phyloP scores from a whole-genome alignment of 1,140 invertebrate species.

The Pseudomyrmex concolor region DNA sequence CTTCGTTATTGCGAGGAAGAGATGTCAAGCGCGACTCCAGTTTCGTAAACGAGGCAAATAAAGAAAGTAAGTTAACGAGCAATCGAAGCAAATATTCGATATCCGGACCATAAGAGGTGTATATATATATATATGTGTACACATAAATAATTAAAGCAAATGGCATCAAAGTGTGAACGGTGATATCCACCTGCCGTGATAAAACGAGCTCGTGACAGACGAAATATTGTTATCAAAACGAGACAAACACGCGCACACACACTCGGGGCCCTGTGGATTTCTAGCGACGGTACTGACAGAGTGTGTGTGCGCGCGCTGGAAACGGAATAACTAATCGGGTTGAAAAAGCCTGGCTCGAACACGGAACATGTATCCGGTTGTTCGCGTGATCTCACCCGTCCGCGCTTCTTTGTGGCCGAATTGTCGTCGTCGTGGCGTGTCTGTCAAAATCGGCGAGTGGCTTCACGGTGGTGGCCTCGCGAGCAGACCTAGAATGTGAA shows the following conservation, averaged over 20 bases:
- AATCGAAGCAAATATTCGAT: background rate
- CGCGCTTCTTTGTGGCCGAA: background rate
- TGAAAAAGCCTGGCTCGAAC: constrained; percentile 7
- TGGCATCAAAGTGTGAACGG: background rate
- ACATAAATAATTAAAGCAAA: background rate
- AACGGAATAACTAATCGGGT: constrained; percentile 24
- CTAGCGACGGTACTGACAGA: background rate
- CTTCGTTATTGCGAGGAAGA: background rate
- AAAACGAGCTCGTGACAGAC: background rate
- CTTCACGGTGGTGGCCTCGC: constrained; percentile 2
- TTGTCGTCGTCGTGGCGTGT: constrained; percentile 40
- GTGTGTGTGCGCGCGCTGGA: background rate
- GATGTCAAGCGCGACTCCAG: background rate
- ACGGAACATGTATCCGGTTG: constrained; percentile 65
- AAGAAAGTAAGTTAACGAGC: background rate
- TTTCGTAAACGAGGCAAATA: background rate
- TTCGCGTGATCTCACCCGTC: constrained; percentile 49
- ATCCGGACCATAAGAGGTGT: too few species aligned
- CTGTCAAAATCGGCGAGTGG: constrained; percentile 61
- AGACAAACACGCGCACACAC: too few species aligned
- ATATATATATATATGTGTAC: too few species aligned
- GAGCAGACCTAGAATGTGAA: constrained; percentile 23
- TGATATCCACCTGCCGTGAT: constrained; percentile 9
- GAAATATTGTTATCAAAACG: background rate
- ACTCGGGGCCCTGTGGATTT: background rate